A percentile compares a stretch with the other conserved stretches of the same genome.
These are phyloP conservation scores for Chinchilla lanigera DNA, from an alignment of 2,113 vertebrate species.

Conservation along the genomic window DNA sequence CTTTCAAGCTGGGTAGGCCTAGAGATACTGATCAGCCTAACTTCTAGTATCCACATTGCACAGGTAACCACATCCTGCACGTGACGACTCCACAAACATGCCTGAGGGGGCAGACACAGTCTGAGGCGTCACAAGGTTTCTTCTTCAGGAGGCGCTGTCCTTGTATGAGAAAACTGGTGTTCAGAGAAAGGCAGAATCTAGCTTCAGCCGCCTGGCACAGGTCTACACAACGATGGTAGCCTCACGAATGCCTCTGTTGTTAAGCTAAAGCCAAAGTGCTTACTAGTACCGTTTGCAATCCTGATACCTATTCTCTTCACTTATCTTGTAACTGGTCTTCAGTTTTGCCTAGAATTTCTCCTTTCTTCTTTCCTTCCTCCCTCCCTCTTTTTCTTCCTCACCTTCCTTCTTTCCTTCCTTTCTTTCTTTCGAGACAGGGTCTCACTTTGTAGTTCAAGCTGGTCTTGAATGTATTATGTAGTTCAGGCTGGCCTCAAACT, in stretches of 20 bases:
- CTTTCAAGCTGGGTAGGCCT: background rate
- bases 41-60: background rate
- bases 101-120: background rate
- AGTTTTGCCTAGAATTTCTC: background rate
- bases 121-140: conserved; percentile 14
- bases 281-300: background rate
- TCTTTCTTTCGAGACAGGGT: background rate
- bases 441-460: background rate
- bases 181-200: background rate
- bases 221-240: background rate
- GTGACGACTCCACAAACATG: background rate
- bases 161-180: conserved; percentile 36
- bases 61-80: background rate
- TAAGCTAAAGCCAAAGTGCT: background rate
- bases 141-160: background rate
- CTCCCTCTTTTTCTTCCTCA: too few relatives aligned
- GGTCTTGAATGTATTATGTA: too few relatives aligned
- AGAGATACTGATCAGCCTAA: conserved; percentile 18
- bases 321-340: background rate
- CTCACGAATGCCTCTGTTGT: background rate
- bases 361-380: background rate
- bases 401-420: background rate
- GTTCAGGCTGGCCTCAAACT: background rate
- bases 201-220: background rate
- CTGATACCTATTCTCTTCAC: background rate